phyloP scores from a whole-genome alignment of 2,113 vertebrate genomes.

The Equus przewalskii region DNA sequence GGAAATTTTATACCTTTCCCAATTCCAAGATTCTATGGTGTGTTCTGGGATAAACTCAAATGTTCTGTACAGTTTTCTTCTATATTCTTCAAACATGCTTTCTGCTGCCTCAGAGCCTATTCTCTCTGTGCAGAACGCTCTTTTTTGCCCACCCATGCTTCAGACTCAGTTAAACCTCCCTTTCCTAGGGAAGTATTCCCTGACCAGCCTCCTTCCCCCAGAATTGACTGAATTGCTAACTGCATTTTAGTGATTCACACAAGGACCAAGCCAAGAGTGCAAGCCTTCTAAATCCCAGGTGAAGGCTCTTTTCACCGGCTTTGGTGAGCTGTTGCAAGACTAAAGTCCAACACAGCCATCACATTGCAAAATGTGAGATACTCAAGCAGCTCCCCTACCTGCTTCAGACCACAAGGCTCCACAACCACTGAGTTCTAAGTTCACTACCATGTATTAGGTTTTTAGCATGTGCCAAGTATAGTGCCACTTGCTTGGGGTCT shows the following conservation, averaged over 20 bases:
- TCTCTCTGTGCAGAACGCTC: not conserved
- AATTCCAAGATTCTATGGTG: not conserved
- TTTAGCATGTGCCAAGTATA: not conserved
- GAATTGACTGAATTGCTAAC: not conserved
- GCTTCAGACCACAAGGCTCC: not conserved
- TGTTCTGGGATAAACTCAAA: not conserved
- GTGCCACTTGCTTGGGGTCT: not conserved
- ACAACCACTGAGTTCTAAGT: not conserved
- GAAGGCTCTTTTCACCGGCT: not conserved
- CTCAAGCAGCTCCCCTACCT: not conserved
- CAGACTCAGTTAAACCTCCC: not conserved
- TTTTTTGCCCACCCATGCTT: not conserved
- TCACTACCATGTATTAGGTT: not conserved
- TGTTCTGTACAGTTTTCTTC: not conserved
- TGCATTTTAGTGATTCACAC: not conserved
- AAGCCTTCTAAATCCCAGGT: not conserved
- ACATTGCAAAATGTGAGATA: not conserved
- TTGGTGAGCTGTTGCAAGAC: not conserved
- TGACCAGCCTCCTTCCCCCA: not conserved
- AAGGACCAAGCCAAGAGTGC: not conserved
- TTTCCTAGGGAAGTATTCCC: not conserved
- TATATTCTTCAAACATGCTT: not conserved
- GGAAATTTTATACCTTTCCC: not conserved
- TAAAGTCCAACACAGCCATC: not conserved
- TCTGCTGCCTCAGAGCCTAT: not conserved